These are phyloP conservation scores for Cenopis cana DNA, from an alignment of 2,888 invertebrate genomes.

Conservation along the genomic window DNA sequence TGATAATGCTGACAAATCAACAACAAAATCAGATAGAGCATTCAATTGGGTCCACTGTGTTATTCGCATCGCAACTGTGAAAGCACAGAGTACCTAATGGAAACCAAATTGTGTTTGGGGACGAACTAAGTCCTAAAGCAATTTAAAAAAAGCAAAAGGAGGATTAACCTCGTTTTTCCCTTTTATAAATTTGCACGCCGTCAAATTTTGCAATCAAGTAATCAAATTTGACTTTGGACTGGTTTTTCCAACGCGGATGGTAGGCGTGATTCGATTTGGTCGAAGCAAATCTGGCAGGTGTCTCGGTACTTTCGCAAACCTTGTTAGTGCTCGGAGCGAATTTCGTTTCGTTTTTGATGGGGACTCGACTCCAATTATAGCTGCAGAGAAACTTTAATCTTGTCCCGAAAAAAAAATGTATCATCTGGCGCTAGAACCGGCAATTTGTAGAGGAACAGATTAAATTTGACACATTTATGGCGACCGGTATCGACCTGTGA, in stretches of 20 bases:
- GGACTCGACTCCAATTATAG: background rate
- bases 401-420: background rate
- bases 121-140: slow-evolving; percentile 42
- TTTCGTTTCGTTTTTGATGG: slow-evolving; percentile 11
- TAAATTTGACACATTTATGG: slow-evolving; percentile 29
- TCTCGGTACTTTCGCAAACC: slow-evolving; percentile 32
- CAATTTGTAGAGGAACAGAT: background rate
- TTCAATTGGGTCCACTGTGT: slow-evolving; percentile 18
- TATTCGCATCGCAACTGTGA: slow-evolving; percentile 18
- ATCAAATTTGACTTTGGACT: slow-evolving; percentile 58
- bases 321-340: slow-evolving; percentile 24
- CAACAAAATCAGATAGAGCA: slow-evolving; percentile 6
- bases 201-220: slow-evolving; percentile 65
- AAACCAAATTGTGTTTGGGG: slow-evolving; percentile 41
- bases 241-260: slow-evolving; percentile 48
- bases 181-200: slow-evolving; percentile 48
- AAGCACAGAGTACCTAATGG: slow-evolving; percentile 29
- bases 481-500: slow-evolving; percentile 35
- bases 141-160: too few species aligned
- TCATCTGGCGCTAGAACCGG: background rate
- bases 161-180: slow-evolving; percentile 34
- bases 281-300: slow-evolving; percentile 49
- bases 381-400: background rate
- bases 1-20: slow-evolving; percentile 14
- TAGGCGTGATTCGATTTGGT: slow-evolving; percentile 55